Evolutionary conservation across 2,113 vertebrate species (phyloP).

Genomic region (Callopanchax toddi): DNA sequence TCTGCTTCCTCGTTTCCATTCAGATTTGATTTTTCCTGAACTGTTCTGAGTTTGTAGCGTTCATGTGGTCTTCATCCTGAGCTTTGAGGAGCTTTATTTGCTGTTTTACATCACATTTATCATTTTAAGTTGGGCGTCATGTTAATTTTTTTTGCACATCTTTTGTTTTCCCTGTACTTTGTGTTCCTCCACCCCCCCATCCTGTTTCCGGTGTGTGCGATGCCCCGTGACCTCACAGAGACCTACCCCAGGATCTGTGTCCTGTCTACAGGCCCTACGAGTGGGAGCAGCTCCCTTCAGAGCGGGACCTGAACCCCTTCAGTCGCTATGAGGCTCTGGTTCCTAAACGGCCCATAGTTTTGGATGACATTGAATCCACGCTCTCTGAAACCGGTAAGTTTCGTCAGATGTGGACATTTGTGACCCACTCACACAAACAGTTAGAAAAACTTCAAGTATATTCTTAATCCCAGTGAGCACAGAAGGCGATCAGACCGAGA

Average conservation of each 20-base stretch:
- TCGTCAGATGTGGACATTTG: too few relatives aligned
- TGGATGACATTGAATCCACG: conserved; percentile 72
- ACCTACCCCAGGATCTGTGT: conserved; percentile 99
- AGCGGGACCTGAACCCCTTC: conserved; percentile 94
- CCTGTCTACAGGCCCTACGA: conserved; percentile 99
- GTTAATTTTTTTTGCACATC: conserved; percentile 62
- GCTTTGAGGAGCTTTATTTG: neutral
- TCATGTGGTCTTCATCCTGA: conserved; percentile 1
- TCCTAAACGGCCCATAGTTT: conserved; percentile 81
- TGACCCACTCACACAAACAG: neutral
- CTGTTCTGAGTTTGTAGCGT: neutral
- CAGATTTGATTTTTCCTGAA: neutral
- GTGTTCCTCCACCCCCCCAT: conserved; percentile 20
- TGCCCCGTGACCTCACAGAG: conserved; percentile 86
- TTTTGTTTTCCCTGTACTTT: conserved; percentile 49
- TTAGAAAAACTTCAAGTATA: neutral
- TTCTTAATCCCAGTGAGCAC: conserved; percentile 28
- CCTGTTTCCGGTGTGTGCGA: conserved; percentile 49
- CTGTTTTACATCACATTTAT: conserved; percentile 33
- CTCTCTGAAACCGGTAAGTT: conserved; percentile 63
- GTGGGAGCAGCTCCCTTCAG: conserved; percentile 96
- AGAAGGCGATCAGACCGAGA: conserved; percentile 58
- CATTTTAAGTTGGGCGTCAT: conserved; percentile 45
- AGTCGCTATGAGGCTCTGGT: conserved; percentile 91
- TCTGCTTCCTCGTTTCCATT: conserved; percentile 24